Percentiles rank a stretch among this genome's conserved stretches.
Conservation (phyloP, 1,140 invertebrate species). For the Conus betulinus region DNA sequence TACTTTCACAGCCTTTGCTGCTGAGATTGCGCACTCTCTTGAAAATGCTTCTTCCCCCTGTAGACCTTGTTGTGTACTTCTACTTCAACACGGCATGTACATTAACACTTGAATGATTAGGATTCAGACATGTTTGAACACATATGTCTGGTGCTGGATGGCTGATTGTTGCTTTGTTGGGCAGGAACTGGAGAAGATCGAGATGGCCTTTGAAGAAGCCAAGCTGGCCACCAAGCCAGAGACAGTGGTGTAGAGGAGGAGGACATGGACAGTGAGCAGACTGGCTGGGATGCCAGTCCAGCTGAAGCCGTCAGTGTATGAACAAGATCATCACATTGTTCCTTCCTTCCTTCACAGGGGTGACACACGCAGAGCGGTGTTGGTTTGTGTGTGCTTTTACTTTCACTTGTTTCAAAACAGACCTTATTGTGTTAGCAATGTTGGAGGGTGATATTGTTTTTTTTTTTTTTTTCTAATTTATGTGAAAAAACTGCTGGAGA, state of each 20-base stretch:
- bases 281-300: too few relatives aligned
- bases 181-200: conserved; percentile 94
- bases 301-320: too few relatives aligned
- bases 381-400: neutral
- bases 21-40: too few relatives aligned
- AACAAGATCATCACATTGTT: too few relatives aligned
- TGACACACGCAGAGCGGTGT: neutral
- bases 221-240: conserved; percentile 88
- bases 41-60: too few relatives aligned
- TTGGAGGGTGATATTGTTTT: neutral
- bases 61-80: too few relatives aligned
- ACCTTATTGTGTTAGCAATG: neutral
- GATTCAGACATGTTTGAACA: too few relatives aligned
- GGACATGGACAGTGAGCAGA: neutral
- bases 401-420: too few relatives aligned
- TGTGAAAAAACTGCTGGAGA: neutral
- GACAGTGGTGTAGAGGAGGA: conserved; percentile 64
- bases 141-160: neutral
- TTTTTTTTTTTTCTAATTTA: neutral
- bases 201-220: conserved; percentile 85
- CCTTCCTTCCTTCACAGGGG: neutral
- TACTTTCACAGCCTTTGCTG: too few relatives aligned
- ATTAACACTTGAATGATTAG: too few relatives aligned
- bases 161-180: conserved; percentile 51
- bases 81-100: too few relatives aligned